Conservation (phyloP, 2,888 invertebrate species). For the Phaonia tiefii region DNA sequence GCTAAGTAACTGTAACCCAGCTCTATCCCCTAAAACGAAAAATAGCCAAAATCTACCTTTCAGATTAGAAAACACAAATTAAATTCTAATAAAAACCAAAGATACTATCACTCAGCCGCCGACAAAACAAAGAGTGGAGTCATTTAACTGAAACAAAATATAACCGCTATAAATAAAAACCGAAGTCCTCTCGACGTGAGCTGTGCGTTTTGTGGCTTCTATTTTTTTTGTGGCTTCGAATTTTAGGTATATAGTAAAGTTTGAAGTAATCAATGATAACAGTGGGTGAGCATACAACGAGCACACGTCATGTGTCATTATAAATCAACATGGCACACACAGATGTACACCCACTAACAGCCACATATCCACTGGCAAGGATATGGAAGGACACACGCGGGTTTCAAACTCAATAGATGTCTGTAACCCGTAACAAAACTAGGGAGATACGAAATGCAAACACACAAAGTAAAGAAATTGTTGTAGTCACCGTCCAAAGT, state of each 20-base stretch:
- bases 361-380: neutral
- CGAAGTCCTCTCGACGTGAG: constrained; percentile 24
- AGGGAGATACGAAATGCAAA: constrained; percentile 3
- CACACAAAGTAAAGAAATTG: constrained; percentile 14
- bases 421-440: neutral
- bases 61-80: constrained; percentile 56
- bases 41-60: constrained; percentile 50
- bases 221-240: no score
- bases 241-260: constrained; percentile 41
- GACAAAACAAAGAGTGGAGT: constrained; percentile 9
- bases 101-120: neutral
- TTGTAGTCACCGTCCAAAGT: constrained; percentile 3
- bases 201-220: neutral
- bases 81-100: constrained; percentile 36
- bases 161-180: constrained; percentile 56
- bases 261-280: constrained; percentile 62
- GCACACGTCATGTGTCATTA: constrained; percentile 60
- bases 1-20: no score
- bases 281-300: constrained; percentile 52
- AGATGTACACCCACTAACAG: neutral
- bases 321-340: constrained; percentile 61
- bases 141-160: constrained; percentile 42
- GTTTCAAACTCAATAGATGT: constrained; percentile 35
- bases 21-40: neutral
- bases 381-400: constrained; percentile 12